Evolutionary conservation across 2,797 vertebrate genomes (phyloP).

Genomic region (Okamejei kenojei): DNA sequence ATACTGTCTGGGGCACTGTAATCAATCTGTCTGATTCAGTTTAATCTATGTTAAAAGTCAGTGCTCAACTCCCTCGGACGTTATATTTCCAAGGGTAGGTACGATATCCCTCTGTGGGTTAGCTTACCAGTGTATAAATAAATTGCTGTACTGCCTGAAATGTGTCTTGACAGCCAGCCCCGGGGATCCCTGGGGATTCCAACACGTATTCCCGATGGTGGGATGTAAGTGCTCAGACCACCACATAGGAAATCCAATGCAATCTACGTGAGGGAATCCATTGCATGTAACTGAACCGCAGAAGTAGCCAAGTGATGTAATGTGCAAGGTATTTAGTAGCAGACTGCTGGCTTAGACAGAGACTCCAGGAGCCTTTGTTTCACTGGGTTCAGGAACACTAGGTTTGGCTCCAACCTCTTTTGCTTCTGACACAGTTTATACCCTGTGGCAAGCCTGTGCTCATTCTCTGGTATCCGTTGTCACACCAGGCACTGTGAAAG

Average conservation of each 20-base stretch:
- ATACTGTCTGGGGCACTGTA: neutral
- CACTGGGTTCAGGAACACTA: neutral
- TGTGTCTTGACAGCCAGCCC: neutral
- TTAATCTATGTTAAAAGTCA: neutral
- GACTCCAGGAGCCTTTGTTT: neutral
- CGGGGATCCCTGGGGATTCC: neutral
- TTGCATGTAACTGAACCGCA: neutral
- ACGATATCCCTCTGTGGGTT: neutral
- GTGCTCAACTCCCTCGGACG: neutral
- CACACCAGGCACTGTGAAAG: no score
- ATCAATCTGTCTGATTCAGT: slow-evolving; percentile 20
- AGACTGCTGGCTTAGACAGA: neutral
- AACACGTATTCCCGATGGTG: neutral
- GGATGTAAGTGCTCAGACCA: neutral
- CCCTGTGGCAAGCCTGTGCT: neutral
- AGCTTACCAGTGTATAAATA: neutral
- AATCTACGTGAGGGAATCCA: neutral
- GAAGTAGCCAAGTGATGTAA: slow-evolving; percentile 14
- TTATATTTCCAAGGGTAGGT: neutral
- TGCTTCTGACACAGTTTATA: neutral
- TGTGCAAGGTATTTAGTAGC: neutral
- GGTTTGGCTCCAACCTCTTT: neutral
- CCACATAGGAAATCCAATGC: neutral
- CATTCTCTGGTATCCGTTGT: neutral
- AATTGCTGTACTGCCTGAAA: neutral